These are phyloP conservation scores for Elysia chlorotica DNA, from an alignment of 1,140 invertebrate species.

Conservation along the genomic window DNA sequence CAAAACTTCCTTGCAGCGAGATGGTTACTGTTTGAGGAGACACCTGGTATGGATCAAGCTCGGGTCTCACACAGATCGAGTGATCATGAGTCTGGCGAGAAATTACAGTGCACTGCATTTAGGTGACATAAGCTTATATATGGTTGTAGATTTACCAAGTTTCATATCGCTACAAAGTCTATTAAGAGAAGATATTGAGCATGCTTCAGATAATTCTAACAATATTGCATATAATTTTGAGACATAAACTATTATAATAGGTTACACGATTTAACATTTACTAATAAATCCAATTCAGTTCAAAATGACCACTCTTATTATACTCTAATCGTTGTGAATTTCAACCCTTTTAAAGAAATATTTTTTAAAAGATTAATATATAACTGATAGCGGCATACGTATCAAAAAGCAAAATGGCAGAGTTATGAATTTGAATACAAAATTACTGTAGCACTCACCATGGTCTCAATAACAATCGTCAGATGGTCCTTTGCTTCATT, in stretches of 20 bases:
- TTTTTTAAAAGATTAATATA: not conserved
- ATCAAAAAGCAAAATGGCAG: too few species aligned
- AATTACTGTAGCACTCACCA: slow-evolving; percentile 44
- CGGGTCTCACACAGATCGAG: slow-evolving; percentile 56
- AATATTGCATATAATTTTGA: not conserved
- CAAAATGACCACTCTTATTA: not conserved
- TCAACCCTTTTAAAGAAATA: not conserved
- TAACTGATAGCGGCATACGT: too few species aligned
- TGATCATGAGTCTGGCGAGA: slow-evolving; percentile 55
- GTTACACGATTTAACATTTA: not conserved
- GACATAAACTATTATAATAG: not conserved
- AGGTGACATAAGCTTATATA: too few species aligned
- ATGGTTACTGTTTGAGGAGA: slow-evolving; percentile 48
- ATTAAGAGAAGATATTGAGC: not conserved
- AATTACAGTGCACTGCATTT: too few species aligned
- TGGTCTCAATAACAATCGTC: slow-evolving; percentile 60
- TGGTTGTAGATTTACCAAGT: too few species aligned
- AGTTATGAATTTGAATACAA: not conserved
- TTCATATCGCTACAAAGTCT: not conserved
- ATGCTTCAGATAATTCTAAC: not conserved
- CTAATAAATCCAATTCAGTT: not conserved
- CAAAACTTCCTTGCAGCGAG: slow-evolving; percentile 48
- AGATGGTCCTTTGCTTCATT: slow-evolving; percentile 50
- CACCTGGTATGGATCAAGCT: slow-evolving; percentile 50
- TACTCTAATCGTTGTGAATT: not conserved